Conservation (phyloP, 1,140 invertebrate genomes). For the Adoxophyes honmai region DNA sequence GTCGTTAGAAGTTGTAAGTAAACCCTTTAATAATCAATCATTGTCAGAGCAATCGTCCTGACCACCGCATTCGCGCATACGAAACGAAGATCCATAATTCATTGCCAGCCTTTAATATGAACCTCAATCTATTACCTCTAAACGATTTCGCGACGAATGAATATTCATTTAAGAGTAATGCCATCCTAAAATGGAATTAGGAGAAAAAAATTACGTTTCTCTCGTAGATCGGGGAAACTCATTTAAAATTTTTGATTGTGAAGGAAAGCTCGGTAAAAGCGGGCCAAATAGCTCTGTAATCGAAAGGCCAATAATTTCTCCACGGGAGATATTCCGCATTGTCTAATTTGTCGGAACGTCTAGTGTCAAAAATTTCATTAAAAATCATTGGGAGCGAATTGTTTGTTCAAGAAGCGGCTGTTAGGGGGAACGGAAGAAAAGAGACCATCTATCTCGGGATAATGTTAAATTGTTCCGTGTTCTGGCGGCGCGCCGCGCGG, state of each 20-base stretch:
- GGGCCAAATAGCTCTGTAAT: slow-evolving; percentile 43
- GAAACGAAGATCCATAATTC: slow-evolving; percentile 59
- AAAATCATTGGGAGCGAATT: slow-evolving; percentile 15
- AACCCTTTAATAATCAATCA: slow-evolving; percentile 41
- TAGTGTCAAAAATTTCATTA: slow-evolving; percentile 17
- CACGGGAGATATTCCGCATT: slow-evolving; percentile 26
- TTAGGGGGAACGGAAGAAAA: not conserved
- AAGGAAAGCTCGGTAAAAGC: slow-evolving; percentile 38
- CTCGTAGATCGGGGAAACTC: slow-evolving; percentile 49
- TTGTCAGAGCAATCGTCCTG: slow-evolving; percentile 29
- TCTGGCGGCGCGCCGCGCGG: slow-evolving; percentile 26
- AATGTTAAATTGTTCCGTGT: slow-evolving; percentile 16
- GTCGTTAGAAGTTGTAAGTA: slow-evolving; percentile 21
- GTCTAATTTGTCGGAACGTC: slow-evolving; percentile 21
- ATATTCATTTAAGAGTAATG: slow-evolving; percentile 73
- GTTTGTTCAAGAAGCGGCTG: slow-evolving; percentile 9
- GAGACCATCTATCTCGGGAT: slow-evolving; percentile 27
- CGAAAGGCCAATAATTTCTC: slow-evolving; percentile 51
- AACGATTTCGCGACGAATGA: slow-evolving; percentile 69
- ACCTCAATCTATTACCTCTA: slow-evolving; percentile 71
- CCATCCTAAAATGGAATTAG: slow-evolving; percentile 65
- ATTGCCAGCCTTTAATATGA: slow-evolving; percentile 59
- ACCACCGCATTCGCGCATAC: slow-evolving; percentile 45
- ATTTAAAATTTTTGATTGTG: slow-evolving; percentile 71
- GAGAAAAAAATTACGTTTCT: slow-evolving; percentile 56